phyloP scores from a whole-genome alignment of 2,113 vertebrate genomes.

The Ceratotherium simum region DNA sequence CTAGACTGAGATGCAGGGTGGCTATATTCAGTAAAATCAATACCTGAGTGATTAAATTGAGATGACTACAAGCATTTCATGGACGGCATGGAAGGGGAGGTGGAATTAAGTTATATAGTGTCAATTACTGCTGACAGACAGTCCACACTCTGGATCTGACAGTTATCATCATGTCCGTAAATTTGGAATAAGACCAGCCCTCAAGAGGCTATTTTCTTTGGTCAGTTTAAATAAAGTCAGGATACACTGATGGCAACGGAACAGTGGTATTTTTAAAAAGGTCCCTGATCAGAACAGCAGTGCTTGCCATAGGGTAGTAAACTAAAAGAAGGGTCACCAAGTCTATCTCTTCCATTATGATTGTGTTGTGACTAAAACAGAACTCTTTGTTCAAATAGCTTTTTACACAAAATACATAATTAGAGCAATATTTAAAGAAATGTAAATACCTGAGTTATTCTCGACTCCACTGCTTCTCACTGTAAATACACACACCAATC shows the following conservation, averaged over 20 bases:
- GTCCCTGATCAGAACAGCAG: not conserved
- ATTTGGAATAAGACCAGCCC: not conserved
- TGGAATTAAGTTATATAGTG: not conserved
- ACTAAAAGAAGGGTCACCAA: not conserved
- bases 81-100: not conserved
- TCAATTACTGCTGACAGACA: not conserved
- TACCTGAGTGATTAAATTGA: constrained; percentile 28
- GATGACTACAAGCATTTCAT: not conserved
- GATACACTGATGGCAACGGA: not conserved
- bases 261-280: not conserved
- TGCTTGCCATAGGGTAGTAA: not conserved
- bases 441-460: not conserved
- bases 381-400: not conserved
- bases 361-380: not conserved
- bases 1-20: not conserved
- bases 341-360: not conserved
- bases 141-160: not conserved
- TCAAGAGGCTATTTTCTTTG: not conserved
- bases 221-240: not conserved
- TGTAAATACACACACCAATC: not conserved
- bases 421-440: not conserved
- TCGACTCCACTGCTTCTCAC: not conserved
- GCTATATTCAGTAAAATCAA: constrained; percentile 29
- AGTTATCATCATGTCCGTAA: not conserved
- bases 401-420: constrained; percentile 1